Percentiles rank a stretch among this genome's conserved stretches.
These are phyloP conservation scores for Acomys russatus DNA, from an alignment of 2,797 vertebrate species.

Conservation along the genomic window DNA sequence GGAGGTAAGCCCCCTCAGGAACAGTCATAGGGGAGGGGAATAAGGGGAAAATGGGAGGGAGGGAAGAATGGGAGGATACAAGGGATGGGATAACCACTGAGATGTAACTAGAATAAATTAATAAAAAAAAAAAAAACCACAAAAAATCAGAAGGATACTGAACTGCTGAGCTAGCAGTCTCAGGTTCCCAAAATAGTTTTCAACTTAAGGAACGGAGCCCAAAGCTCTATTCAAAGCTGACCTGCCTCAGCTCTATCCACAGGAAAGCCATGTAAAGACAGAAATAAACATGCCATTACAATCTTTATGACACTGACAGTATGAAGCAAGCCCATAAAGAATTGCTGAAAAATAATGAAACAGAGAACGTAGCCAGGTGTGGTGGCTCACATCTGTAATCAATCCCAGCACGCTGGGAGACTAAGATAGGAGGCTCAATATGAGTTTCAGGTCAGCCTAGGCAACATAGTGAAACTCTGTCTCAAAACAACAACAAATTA, in stretches of 20 bases:
- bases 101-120: no score
- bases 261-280: neutral
- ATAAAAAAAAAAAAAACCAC: no score
- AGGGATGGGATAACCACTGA: no score
- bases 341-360: neutral
- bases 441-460: neutral
- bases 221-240: conserved; percentile 53
- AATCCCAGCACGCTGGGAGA: neutral
- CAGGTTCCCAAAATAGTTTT: conserved; percentile 58
- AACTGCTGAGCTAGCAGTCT: conserved; percentile 58
- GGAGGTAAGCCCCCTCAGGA: no score
- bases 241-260: neutral
- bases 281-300: conserved; percentile 15
- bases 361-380: neutral
- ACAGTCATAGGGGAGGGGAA: no score
- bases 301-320: neutral
- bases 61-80: no score
- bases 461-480: neutral
- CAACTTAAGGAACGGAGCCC: neutral
- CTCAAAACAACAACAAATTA: neutral
- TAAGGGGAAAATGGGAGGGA: no score
- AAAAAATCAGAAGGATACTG: conserved; percentile 49
- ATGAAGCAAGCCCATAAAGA: conserved; percentile 12
- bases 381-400: neutral
- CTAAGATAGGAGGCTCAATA: neutral